These are phyloP conservation scores for Drosophila mercatorum DNA, from an alignment of 2,888 invertebrate genomes.

Conservation along the genomic window DNA sequence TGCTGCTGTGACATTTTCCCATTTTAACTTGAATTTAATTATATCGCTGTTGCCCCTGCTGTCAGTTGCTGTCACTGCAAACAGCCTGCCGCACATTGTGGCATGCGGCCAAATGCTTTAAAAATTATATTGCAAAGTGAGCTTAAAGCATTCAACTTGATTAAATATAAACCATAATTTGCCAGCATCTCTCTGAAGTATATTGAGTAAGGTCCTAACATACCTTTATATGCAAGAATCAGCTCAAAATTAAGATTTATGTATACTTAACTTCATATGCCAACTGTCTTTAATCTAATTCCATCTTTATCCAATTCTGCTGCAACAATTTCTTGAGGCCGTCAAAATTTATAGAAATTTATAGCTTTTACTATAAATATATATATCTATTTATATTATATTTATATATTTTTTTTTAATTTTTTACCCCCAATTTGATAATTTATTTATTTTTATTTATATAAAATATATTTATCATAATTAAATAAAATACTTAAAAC, in stretches of 20 bases:
- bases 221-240: too few relatives aligned
- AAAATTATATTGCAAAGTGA: not conserved
- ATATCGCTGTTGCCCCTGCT: constrained; percentile 4
- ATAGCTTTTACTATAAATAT: too few relatives aligned
- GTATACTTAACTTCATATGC: too few relatives aligned
- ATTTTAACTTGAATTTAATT: constrained; percentile 27
- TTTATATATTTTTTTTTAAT: not conserved
- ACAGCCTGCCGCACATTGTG: constrained; percentile 5
- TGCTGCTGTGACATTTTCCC: constrained; percentile 1
- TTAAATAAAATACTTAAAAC: too few relatives aligned
- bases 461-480: too few relatives aligned
- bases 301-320: too few relatives aligned
- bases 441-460: not conserved
- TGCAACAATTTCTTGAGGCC: too few relatives aligned
- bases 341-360: too few relatives aligned
- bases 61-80: constrained; percentile 8
- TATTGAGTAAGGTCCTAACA: too few relatives aligned
- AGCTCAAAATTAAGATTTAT: too few relatives aligned
- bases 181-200: not conserved
- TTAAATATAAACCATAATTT: not conserved
- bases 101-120: constrained; percentile 3
- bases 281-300: too few relatives aligned
- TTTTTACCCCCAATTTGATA: not conserved
- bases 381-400: too few relatives aligned
- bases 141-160: not conserved